Evolutionary conservation across 2,888 invertebrate genomes (phyloP), one percentile per base, ranked within the genome.

Genomic region (Dromius quadrimaculatus): DNA sequence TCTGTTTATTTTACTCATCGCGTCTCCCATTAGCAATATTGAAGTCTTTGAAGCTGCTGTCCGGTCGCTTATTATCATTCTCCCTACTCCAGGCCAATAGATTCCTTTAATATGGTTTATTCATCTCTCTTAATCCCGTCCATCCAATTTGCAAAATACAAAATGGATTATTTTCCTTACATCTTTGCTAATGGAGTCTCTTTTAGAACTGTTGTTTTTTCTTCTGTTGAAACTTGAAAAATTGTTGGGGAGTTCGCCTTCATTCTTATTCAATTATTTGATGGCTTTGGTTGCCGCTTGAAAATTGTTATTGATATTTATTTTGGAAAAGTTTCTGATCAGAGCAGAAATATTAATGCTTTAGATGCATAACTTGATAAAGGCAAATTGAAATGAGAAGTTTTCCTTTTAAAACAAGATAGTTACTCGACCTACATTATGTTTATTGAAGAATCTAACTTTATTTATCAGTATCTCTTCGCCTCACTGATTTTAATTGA

Each of bases 111-210:
- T 68, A 68, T 59, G 45, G 59, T 57, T 68, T 59, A 57, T 43
- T 57, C 65, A 54, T 65, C 54, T 65, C 38, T 65, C 65, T 65
- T 65, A 65, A 59, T 59, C 43, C 59, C 41, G 68, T 59, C 68
- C 68, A 59, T 68, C 68, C 68, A 68, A 68, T 68, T 68, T 68
- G 59, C 59, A 22, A 68, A 41, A 68, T 45, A 68, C 68, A 68
- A 68, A 68, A 59, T 59, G 68, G 68, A 68, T 68, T 68, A 68
- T 68, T 68, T 68, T 66, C 66, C 22, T 66, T 66, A 54, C 66
- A 66, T 66, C 66, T 66, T 43, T 43, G 68, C 68, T 68, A 68
- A 68, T 68, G 68, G 68, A 68, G 28, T 57, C 59, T 65, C 65
- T 38, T 65, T 65, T 50, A 36, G 15, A 41, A n/a, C 23, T 41